Conservation (phyloP, 2,797 vertebrate genomes). For the Phoebastria nigripes region DNA sequence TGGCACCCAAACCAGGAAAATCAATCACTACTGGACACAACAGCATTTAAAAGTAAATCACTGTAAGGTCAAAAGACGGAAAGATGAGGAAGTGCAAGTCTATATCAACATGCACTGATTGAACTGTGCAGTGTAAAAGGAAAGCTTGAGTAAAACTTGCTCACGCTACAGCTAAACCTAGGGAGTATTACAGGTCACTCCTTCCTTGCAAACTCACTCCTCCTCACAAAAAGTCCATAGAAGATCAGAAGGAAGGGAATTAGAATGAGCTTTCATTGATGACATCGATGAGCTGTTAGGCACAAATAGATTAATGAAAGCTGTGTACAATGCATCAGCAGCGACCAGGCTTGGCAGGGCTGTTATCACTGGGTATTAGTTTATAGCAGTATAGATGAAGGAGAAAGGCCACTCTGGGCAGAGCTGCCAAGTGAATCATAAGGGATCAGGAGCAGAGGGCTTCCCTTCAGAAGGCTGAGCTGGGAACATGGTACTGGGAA, state of each 20-base stretch:
- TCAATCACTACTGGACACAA: neutral
- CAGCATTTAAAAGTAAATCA: neutral
- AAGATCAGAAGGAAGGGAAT: slow-evolving; percentile 6
- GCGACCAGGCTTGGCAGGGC: neutral
- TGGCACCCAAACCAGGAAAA: neutral
- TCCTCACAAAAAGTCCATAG: neutral
- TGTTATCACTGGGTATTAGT: neutral
- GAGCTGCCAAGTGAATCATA: neutral
- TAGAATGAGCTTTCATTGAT: slow-evolving; percentile 11
- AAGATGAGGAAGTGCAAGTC: neutral
- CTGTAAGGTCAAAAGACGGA: neutral
- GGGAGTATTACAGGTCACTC: neutral
- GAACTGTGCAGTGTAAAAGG: neutral
- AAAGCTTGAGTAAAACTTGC: neutral
- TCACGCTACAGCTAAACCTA: neutral
- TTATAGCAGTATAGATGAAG: neutral
- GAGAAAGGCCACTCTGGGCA: neutral
- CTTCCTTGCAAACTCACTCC: neutral
- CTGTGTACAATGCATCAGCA: neutral
- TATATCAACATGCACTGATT: neutral
- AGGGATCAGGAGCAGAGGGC: neutral
- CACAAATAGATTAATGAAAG: slow-evolving; percentile 15
- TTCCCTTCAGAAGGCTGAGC: slow-evolving; percentile 14
- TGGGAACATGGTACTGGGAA: neutral
- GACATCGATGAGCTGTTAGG: slow-evolving; percentile 14